Percentiles rank a stretch among this genome's conserved stretches.
These are phyloP conservation scores for Ypsolopha scabrella DNA, from an alignment of 2,888 invertebrate genomes.

Conservation along the genomic window DNA sequence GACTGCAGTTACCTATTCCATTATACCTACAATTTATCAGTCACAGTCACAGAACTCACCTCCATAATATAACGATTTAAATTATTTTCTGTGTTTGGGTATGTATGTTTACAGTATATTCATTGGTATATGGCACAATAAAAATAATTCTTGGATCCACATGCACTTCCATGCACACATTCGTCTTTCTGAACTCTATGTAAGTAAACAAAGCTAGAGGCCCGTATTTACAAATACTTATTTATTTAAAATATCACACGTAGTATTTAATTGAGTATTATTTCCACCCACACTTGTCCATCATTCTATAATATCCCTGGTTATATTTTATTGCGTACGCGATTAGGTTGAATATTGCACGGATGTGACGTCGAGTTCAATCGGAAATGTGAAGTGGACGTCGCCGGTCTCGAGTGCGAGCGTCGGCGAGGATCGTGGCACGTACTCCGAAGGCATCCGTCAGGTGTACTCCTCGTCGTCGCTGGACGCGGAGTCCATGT, in stretches of 20 bases:
- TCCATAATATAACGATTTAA: neutral
- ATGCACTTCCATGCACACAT: too few species aligned
- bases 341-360: too few species aligned
- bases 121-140: neutral
- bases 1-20: neutral
- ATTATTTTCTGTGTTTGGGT: neutral
- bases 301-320: too few species aligned
- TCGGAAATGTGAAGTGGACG: neutral
- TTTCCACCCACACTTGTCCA: neutral
- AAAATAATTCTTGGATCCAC: neutral
- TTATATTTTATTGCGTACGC: too few species aligned
- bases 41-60: neutral
- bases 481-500: slow-evolving; percentile 42
- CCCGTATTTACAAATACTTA: neutral
- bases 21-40: neutral
- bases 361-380: neutral
- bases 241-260: slow-evolving; percentile 1
- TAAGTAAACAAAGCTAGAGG: neutral
- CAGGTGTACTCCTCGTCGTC: slow-evolving; percentile 57
- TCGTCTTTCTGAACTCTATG: too few species aligned
- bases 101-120: neutral
- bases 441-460: slow-evolving; percentile 33
- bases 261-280: neutral
- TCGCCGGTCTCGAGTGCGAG: slow-evolving; percentile 15
- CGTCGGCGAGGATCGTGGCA: slow-evolving; percentile 34